Conservation (phyloP, 2,797 vertebrate genomes). For the Sebastes goodei region DNA sequence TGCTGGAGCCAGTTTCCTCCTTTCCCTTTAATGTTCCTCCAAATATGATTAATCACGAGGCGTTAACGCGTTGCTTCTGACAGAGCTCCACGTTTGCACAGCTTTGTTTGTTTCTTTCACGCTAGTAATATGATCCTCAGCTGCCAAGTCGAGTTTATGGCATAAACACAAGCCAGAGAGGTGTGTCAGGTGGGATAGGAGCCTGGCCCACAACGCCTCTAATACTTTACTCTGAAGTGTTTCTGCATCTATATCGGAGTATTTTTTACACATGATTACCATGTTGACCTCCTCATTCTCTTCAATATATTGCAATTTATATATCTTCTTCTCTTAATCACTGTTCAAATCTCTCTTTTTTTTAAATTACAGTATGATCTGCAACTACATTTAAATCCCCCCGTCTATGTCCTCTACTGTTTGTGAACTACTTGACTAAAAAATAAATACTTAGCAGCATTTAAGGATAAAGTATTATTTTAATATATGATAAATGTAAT, state of each 20-base stretch:
- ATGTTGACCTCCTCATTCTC: conserved; percentile 7
- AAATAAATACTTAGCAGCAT: conserved; percentile 48
- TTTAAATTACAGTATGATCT: conserved; percentile 40
- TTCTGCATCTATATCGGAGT: neutral
- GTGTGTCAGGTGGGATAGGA: conserved; percentile 51
- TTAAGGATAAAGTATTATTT: conserved; percentile 38
- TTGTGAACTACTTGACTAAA: neutral
- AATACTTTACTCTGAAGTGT: conserved; percentile 16
- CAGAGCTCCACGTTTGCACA: conserved; percentile 67
- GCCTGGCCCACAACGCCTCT: conserved; percentile 30
- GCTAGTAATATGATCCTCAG: conserved; percentile 65
- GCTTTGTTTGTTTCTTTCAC: conserved; percentile 78
- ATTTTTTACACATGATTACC: neutral
- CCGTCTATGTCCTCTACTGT: conserved; percentile 42
- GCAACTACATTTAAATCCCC: conserved; percentile 55
- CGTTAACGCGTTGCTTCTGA: conserved; percentile 69
- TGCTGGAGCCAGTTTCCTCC: conserved; percentile 72
- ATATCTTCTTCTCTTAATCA: neutral
- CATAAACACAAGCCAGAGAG: conserved; percentile 59
- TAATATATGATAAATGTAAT: too few species aligned
- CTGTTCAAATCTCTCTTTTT: conserved; percentile 6
- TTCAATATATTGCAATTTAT: conserved; percentile 9
- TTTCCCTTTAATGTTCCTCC: conserved; percentile 82
- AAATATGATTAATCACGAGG: conserved; percentile 81
- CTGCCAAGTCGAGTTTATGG: conserved; percentile 74